phyloP scores from a whole-genome alignment of 1,140 invertebrate genomes.

The Anoplolepis gracilipes region DNA sequence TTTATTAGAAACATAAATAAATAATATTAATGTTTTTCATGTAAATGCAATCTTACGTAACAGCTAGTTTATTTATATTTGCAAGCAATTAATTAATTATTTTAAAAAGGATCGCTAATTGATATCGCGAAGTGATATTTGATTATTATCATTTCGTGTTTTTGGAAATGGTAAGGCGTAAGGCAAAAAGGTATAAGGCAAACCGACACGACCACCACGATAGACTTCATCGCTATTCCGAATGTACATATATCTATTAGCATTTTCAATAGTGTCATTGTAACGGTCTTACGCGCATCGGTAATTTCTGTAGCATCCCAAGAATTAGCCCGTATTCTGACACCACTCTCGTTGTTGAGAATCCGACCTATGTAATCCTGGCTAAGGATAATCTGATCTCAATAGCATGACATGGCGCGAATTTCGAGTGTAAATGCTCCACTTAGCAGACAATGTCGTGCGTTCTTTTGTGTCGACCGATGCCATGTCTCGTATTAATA shows the following conservation, averaged over 20 bases:
- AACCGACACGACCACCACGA: slow-evolving; percentile 6
- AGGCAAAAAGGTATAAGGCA: slow-evolving; percentile 14
- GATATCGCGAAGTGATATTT: too few relatives aligned
- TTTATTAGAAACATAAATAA: background rate
- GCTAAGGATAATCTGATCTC: slow-evolving; percentile 81
- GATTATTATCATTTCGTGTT: background rate
- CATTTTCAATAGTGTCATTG: slow-evolving; percentile 52
- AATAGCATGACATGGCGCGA: slow-evolving; percentile 75
- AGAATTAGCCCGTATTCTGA: slow-evolving; percentile 74
- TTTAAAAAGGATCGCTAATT: background rate
- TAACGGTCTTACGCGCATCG: slow-evolving; percentile 20
- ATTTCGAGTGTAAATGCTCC: slow-evolving; percentile 76
- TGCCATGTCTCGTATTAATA: slow-evolving; percentile 42
- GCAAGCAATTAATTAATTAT: slow-evolving; percentile 19
- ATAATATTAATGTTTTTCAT: slow-evolving; percentile 10
- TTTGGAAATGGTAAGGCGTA: background rate
- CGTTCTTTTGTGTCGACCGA: slow-evolving; percentile 34
- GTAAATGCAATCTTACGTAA: slow-evolving; percentile 19
- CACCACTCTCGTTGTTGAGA: slow-evolving; percentile 65
- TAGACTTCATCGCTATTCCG: background rate
- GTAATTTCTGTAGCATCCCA: slow-evolving; percentile 22
- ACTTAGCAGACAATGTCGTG: slow-evolving; percentile 69
- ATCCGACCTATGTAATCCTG: slow-evolving; percentile 74
- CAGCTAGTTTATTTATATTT: background rate
- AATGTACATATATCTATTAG: slow-evolving; percentile 53